These are phyloP conservation scores for Gavia stellata DNA, from an alignment of 2,113 vertebrate species.

Conservation along the genomic window DNA sequence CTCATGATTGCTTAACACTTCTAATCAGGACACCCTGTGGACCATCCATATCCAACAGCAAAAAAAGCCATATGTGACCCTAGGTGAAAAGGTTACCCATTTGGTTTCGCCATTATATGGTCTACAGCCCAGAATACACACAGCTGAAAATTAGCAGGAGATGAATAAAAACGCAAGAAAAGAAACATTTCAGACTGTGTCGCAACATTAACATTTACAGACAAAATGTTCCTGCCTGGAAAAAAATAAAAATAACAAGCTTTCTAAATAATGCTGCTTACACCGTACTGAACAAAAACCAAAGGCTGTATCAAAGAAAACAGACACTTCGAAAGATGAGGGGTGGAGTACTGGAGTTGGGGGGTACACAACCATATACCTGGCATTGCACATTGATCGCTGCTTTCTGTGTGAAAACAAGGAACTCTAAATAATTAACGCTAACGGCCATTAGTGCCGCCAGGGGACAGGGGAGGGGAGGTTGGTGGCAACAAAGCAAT, in stretches of 20 bases:
- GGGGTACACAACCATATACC: neutral
- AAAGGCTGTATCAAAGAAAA: neutral
- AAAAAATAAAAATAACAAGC: neutral
- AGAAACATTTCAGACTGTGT: neutral
- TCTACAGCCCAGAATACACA: neutral
- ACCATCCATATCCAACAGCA: neutral
- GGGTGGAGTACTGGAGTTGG: neutral
- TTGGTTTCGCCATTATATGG: neutral
- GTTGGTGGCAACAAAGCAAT: conserved; percentile 12
- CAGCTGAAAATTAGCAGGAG: neutral
- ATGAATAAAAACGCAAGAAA: neutral
- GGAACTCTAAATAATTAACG: conserved; percentile 43
- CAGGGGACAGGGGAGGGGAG: neutral
- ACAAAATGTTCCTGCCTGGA: neutral
- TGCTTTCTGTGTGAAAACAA: conserved; percentile 9
- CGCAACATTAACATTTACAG: neutral
- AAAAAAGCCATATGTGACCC: neutral
- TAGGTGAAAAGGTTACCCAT: neutral
- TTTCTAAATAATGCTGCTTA: neutral
- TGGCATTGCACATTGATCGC: neutral
- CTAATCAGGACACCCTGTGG: neutral
- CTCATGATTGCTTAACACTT: neutral
- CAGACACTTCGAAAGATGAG: neutral
- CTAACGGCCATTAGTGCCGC: conserved; percentile 16
- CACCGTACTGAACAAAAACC: neutral